A percentile compares a stretch with the other conserved stretches of the same genome.
Conservation (phyloP, 2,888 invertebrate genomes). For the Augiades crinisus region DNA sequence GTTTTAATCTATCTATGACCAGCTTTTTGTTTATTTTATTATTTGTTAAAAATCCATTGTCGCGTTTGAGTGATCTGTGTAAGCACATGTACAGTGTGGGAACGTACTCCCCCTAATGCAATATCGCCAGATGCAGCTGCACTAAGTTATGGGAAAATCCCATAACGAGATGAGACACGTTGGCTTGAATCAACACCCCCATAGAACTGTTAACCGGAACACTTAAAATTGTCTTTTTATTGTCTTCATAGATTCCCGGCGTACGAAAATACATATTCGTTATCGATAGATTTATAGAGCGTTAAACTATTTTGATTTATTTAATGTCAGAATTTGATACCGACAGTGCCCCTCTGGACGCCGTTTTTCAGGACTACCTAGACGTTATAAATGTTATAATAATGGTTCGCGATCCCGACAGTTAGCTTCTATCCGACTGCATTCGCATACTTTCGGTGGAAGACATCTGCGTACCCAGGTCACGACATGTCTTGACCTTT, state of each 20-base stretch:
- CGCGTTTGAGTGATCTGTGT: not conserved
- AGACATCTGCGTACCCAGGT: no score
- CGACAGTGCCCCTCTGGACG: no score
- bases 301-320: no score
- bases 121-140: slow-evolving; percentile 14
- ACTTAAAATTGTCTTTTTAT: slow-evolving; percentile 2
- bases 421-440: no score
- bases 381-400: no score
- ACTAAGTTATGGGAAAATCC: slow-evolving; percentile 16
- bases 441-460: no score
- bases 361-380: no score
- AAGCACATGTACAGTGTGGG: slow-evolving; percentile 8
- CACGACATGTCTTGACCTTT: no score
- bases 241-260: not conserved
- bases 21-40: not conserved
- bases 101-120: slow-evolving; percentile 19
- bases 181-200: slow-evolving; percentile 3
- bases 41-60: no score
- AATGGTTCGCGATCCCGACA: no score
- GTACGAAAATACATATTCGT: not conserved
- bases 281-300: not conserved
- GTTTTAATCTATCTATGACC: no score
- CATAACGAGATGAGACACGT: slow-evolving; percentile 7
- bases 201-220: slow-evolving; percentile 4
- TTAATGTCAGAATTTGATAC: no score